Evolutionary conservation across 2,888 invertebrate genomes (phyloP), one percentile per base, ranked within the genome.

Genomic region (Idaea aversata): DNA sequence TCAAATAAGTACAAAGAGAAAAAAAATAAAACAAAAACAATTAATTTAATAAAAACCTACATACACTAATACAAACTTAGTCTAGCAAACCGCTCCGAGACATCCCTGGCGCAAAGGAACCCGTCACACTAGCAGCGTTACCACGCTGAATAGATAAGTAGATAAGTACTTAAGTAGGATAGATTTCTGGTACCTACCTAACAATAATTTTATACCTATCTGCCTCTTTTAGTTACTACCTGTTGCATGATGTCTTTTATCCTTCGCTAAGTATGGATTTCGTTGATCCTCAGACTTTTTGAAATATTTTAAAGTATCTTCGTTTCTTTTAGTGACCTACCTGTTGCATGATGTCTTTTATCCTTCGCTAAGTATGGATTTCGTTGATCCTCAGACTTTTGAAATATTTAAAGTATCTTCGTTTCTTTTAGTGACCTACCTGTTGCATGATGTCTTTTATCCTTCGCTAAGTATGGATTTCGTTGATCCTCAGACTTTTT

Each of bases 231-330:
- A 7, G 13, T 34, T 15, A 58, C 70, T 82, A 96, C 97, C 97
- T 74, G 95, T 95, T 13, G 89, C 88, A 79, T 97, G 97, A 83
- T 97, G 94, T 75, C 91, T 94, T 47, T 88, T 95, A 78, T 95
- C 95, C 69, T 92, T 95, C 1, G 97, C 97, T 77, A 98, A 90
- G 81, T 98, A 98, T 0, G 98, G 98, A 85, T 97, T 98, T 72
- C 97, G 93, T 87, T 97, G 98, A 83, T 98, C 98, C 84, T 97
- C 93, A 0, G 97, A 97, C 84, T 98, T 98, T 80, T 95, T 95
- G 83, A 98, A 98, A 79, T 97, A 98, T 0, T 96, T 96, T 57
- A 98, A 85, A 0, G 97, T 94, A 71, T 97, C 96, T 64, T 97
- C 95, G 83, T 94, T 97, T 0, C 96, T 47, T 34, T 57, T 57